Evolutionary conservation across 2,888 invertebrate species (phyloP).

Genomic region (Syrphus vitripennis): DNA sequence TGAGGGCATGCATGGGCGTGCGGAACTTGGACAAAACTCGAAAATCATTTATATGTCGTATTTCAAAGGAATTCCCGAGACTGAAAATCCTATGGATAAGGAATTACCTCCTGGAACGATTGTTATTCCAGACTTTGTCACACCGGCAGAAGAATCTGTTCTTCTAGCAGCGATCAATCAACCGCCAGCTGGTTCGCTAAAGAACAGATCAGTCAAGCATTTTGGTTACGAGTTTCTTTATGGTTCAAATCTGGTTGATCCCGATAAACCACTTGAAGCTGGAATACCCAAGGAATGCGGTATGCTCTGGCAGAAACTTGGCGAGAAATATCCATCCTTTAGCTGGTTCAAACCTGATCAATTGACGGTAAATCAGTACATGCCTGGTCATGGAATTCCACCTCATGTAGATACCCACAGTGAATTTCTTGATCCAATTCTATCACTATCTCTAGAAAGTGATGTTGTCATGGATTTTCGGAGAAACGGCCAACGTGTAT

Average conservation of each 20-base stretch:
- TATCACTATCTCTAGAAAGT: slow-evolving; percentile 92
- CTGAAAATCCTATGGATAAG: slow-evolving; percentile 77
- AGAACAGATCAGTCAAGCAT: slow-evolving; percentile 93
- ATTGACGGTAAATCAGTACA: slow-evolving; percentile 91
- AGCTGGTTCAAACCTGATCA: slow-evolving; percentile 86
- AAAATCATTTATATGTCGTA: slow-evolving; percentile 85
- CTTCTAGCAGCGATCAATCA: slow-evolving; percentile 85
- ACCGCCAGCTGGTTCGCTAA: slow-evolving; percentile 81
- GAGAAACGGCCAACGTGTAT: slow-evolving; percentile 83
- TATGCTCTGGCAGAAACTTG: slow-evolving; percentile 83
- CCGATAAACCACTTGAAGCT: slow-evolving; percentile 84
- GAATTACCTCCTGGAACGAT: slow-evolving; percentile 86
- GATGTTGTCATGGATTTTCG: slow-evolving; percentile 95
- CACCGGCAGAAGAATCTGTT: slow-evolving; percentile 84
- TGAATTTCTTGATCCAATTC: slow-evolving; percentile 93
- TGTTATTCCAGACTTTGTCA: slow-evolving; percentile 88
- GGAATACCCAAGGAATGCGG: slow-evolving; percentile 88
- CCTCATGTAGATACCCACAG: slow-evolving; percentile 97
- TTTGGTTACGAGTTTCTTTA: slow-evolving; percentile 96
- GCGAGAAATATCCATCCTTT: slow-evolving; percentile 73
- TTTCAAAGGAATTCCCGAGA: slow-evolving; percentile 73
- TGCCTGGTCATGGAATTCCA: slow-evolving; percentile 96
- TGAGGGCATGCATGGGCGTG: slow-evolving; percentile 84
- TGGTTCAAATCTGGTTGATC: slow-evolving; percentile 92
- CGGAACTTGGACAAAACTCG: slow-evolving; percentile 83